These are phyloP conservation scores for Channallabes apus DNA, from an alignment of 2,797 vertebrate species.

Conservation along the genomic window DNA sequence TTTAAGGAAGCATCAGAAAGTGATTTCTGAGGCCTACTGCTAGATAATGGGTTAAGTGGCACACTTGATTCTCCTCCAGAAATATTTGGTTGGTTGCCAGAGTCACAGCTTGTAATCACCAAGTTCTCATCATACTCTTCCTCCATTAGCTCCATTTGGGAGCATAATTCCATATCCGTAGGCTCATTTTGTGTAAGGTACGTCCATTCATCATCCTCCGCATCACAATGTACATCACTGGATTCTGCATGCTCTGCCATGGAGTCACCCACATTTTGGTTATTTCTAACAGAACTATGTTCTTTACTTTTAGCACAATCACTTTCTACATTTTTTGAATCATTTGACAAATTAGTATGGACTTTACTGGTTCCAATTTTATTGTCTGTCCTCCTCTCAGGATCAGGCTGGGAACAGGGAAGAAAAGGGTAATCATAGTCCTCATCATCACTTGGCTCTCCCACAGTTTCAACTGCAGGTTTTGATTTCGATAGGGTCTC, in stretches of 20 bases:
- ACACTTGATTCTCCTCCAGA: background rate
- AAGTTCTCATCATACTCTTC: constrained; percentile 17
- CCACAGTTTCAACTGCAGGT: background rate
- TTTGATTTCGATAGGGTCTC: background rate
- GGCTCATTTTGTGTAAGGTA: constrained; percentile 77
- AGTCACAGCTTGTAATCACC: constrained; percentile 14
- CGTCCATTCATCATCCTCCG: constrained; percentile 64
- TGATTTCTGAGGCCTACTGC: background rate
- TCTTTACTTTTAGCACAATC: background rate
- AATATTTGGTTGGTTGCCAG: constrained; percentile 38
- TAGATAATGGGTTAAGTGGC: background rate
- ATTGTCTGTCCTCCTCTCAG: constrained; percentile 17
- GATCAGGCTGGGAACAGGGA: constrained; percentile 36
- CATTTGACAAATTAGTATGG: background rate
- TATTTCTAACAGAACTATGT: background rate
- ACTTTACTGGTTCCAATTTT: background rate
- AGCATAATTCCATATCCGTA: constrained; percentile 81
- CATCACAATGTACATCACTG: constrained; percentile 31
- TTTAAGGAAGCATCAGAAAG: background rate
- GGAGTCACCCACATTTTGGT: background rate
- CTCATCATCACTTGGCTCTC: background rate
- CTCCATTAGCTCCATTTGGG: constrained; percentile 62
- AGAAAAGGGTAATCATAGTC: constrained; percentile 7
- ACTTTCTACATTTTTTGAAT: background rate
- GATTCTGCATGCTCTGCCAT: constrained; percentile 5